These are phyloP conservation scores for Eupithecia insigniata DNA, from an alignment of 2,888 invertebrate genomes.

Conservation along the genomic window DNA sequence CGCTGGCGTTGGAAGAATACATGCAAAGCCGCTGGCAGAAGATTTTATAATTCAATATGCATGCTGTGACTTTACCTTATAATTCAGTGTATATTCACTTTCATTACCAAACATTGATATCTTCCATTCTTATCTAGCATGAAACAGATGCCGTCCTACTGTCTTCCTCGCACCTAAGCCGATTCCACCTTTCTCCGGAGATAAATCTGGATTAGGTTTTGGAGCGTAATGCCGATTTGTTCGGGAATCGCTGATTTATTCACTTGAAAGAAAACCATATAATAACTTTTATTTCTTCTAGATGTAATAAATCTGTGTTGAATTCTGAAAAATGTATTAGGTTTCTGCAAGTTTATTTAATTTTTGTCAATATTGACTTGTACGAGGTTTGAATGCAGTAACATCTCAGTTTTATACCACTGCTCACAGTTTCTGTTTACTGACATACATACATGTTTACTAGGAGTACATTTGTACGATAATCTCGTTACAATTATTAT, in stretches of 20 bases:
- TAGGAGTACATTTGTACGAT: background rate
- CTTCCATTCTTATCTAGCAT: conserved; percentile 6
- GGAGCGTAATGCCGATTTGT: conserved; percentile 28
- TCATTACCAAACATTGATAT: conserved; percentile 14
- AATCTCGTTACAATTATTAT: background rate
- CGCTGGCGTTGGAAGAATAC: no score
- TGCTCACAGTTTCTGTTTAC: background rate
- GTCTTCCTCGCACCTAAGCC: conserved; percentile 13
- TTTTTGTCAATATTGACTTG: no score
- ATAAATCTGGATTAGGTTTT: conserved; percentile 36
- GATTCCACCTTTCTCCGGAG: conserved; percentile 30
- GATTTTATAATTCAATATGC: no score
- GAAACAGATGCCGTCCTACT: background rate
- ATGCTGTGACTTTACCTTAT: no score
- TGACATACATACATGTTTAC: background rate
- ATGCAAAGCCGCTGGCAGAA: no score
- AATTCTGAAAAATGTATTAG: background rate
- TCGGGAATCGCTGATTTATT: conserved; percentile 22
- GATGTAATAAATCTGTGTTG: background rate
- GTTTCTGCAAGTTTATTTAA: no score
- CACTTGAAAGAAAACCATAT: conserved; percentile 16
- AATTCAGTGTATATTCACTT: conserved; percentile 4
- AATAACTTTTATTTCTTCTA: conserved; percentile 1
- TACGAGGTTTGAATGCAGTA: no score
- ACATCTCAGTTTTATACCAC: background rate